A percentile compares a stretch with the other conserved stretches of the same genome.
These are phyloP conservation scores for Ganaspis brasiliensis DNA, from an alignment of 2,888 invertebrate genomes.

Conservation along the genomic window DNA sequence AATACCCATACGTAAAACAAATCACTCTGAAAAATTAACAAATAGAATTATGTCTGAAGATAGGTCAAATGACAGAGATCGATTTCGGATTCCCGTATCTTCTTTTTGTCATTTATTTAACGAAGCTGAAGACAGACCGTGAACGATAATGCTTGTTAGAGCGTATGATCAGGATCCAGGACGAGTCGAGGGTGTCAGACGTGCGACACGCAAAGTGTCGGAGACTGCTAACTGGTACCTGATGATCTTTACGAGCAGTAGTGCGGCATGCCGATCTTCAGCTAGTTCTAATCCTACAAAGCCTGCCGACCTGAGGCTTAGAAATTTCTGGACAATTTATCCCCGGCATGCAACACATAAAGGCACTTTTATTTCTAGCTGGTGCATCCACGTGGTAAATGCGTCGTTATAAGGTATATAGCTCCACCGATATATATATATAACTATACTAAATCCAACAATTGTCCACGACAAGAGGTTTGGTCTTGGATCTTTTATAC, in stretches of 20 bases:
- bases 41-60: too few relatives aligned
- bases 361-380: slow-evolving; percentile 49
- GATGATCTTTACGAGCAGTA: slow-evolving; percentile 74
- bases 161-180: slow-evolving; percentile 51
- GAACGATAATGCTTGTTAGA: slow-evolving; percentile 57
- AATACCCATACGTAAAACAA: too few relatives aligned
- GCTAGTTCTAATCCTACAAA: slow-evolving; percentile 74
- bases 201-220: slow-evolving; percentile 68
- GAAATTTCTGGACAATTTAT: slow-evolving; percentile 62
- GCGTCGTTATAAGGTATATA: background rate
- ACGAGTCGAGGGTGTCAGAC: slow-evolving; percentile 43
- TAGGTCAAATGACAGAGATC: background rate
- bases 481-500: slow-evolving; percentile 42
- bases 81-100: background rate
- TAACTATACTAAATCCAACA: background rate
- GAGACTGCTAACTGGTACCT: slow-evolving; percentile 75
- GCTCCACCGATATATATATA: background rate
- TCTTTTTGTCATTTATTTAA: background rate
- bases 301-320: slow-evolving; percentile 56
- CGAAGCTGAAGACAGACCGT: slow-evolving; percentile 17
- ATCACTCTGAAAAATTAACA: too few relatives aligned
- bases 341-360: slow-evolving; percentile 50
- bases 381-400: slow-evolving; percentile 43
- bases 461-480: slow-evolving; percentile 39
- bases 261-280: slow-evolving; percentile 65